Evolutionary conservation across 2,888 invertebrate species (phyloP), one percentile per base, ranked within the genome.

Genomic region (Chesias legatella): DNA sequence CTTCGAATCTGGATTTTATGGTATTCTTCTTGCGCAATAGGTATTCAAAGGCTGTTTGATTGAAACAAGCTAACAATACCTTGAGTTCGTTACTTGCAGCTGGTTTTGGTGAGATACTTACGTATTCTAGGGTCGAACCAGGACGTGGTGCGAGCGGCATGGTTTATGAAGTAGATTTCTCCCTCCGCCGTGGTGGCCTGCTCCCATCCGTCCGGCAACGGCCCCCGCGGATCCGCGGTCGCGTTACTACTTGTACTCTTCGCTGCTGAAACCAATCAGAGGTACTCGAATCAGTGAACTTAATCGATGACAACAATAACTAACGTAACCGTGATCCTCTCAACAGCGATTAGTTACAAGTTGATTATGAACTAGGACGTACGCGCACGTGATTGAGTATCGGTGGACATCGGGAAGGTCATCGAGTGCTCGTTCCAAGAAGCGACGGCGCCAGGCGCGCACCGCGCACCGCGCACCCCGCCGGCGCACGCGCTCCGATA

Each of bases 121-220:
- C 97, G 97, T 92, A 98, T 94, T 92, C 98, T 92, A 67, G 98
- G 98, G 90, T 98, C 98, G 90, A 97, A 97, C 98, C 98, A 98
- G 70, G 97, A 97, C 56, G 98, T 98, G 70, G 96, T 97, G 85
- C 96, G 93, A 58, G 95, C 94, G 79, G 94, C 93, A 88, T 97
- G 97, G 89, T 97, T 97, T 88, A 97, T 91, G 88, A 95, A 96
- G 89, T 95, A 95, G 66, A 94, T 91, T 85, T 95, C 95, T 63
- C 95, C 95, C 77, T 95, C 95, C 43, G 92, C 91, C 56, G 95
- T 95, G 63, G 93, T 91, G 49, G 95, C 94, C 82, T 95, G 94
- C 82, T 95, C 95, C 95, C 95, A 95, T 63, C 95, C 95, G 54
- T 95, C 95, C 54, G 95, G 95, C 75, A 95, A 88, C 54, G 95